Evolutionary conservation across 2,113 vertebrate species (phyloP).

Genomic region (Ophthalmolycus amberensis): DNA sequence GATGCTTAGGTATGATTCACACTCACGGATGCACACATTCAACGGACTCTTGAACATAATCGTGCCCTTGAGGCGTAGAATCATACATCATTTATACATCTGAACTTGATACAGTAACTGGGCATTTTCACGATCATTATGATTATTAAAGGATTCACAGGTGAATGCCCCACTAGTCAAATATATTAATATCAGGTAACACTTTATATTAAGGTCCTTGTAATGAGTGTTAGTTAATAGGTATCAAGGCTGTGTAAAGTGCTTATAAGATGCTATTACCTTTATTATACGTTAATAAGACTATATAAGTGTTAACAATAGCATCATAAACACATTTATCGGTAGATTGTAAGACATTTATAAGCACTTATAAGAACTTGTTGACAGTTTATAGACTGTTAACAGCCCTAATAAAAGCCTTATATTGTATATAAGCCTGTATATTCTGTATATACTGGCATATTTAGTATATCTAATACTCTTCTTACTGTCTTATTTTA

Average conservation of each 20-base stretch:
- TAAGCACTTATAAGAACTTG: not conserved
- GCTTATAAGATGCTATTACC: not conserved
- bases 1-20: slow-evolving; percentile 39
- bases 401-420: not conserved
- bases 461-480: too few species aligned
- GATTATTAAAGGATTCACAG: not conserved
- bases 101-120: not conserved
- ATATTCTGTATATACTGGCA: too few species aligned
- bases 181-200: not conserved
- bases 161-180: not conserved
- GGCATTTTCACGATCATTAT: not conserved
- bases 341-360: not conserved
- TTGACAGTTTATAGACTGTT: not conserved
- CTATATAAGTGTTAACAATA: not conserved
- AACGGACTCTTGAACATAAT: not conserved
- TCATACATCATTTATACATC: not conserved
- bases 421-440: too few species aligned
- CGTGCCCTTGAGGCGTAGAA: not conserved
- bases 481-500: too few species aligned
- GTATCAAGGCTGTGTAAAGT: not conserved
- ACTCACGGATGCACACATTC: not conserved
- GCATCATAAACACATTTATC: not conserved
- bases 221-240: not conserved
- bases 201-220: not conserved
- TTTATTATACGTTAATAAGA: not conserved